A percentile compares a stretch with the other conserved stretches of the same genome.
phyloP scores from a whole-genome alignment of 2,113 vertebrate species.

The Ageneiosus marmoratus region DNA sequence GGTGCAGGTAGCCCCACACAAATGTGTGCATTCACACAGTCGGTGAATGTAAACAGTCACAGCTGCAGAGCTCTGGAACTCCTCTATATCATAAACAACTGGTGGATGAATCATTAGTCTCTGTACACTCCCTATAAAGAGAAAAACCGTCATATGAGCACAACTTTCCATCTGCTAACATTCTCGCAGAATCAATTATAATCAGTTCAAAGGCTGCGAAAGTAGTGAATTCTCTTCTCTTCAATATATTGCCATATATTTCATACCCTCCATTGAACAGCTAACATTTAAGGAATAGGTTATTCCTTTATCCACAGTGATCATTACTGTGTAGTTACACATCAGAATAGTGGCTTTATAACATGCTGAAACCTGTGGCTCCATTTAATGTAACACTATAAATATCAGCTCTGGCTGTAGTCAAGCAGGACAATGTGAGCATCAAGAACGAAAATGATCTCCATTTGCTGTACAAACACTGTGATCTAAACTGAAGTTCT shows the following conservation, averaged over 20 bases:
- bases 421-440: background rate
- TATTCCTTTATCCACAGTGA: background rate
- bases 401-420: conserved; percentile 28
- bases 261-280: background rate
- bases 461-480: conserved; percentile 27
- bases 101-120: conserved; percentile 32
- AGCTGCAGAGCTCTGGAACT: background rate
- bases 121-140: conserved; percentile 4
- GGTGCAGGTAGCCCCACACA: conserved; percentile 28
- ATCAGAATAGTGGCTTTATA: conserved; percentile 1
- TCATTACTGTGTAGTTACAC: background rate
- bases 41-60: conserved; percentile 14
- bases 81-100: conserved; percentile 40
- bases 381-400: conserved; percentile 29
- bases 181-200: background rate
- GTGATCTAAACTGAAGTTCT: conserved; percentile 26
- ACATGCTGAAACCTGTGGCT: conserved; percentile 9
- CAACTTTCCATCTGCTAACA: background rate
- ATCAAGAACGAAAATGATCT: conserved; percentile 37
- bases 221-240: background rate
- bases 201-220: background rate
- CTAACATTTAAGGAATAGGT: background rate
- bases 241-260: conserved; percentile 3
- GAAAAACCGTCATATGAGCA: background rate
- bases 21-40: conserved; percentile 29